phyloP scores from a whole-genome alignment of 2,888 invertebrate species.

The Teinopalpus imperialis region DNA sequence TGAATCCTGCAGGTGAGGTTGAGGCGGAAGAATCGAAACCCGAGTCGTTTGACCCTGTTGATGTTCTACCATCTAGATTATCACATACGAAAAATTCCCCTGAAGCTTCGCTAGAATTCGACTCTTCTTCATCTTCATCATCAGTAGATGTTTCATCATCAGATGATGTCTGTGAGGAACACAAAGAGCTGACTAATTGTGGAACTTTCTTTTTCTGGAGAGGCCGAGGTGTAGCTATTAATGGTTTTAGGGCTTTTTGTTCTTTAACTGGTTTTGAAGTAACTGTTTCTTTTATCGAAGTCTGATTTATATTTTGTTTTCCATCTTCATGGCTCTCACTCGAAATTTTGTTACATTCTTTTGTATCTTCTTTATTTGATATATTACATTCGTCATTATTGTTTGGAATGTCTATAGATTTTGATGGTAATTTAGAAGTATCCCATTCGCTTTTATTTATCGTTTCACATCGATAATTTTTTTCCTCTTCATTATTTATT shows the following conservation, averaged over 20 bases:
- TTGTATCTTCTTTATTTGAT: slow-evolving; percentile 2
- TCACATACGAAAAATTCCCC: slow-evolving; percentile 73
- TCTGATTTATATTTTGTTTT: neutral
- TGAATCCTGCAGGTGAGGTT: slow-evolving; percentile 84
- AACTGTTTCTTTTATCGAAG: slow-evolving; percentile 4
- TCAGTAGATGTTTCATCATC: slow-evolving; percentile 71
- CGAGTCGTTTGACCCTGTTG: slow-evolving; percentile 92
- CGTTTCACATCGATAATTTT: slow-evolving; percentile 1
- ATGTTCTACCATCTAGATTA: slow-evolving; percentile 82
- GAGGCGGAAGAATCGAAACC: slow-evolving; percentile 89
- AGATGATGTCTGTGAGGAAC: slow-evolving; percentile 67
- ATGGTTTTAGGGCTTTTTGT: slow-evolving; percentile 77
- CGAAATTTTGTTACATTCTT: slow-evolving; percentile 1
- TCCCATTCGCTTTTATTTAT: slow-evolving; percentile 15
- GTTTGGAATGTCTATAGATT: slow-evolving; percentile 35
- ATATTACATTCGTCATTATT: slow-evolving; percentile 1
- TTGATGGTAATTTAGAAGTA: slow-evolving; percentile 23
- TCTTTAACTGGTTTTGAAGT: slow-evolving; percentile 45
- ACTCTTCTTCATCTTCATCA: slow-evolving; percentile 65
- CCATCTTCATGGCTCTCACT: slow-evolving; percentile 1
- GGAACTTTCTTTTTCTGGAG: slow-evolving; percentile 78
- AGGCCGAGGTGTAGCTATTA: slow-evolving; percentile 84
- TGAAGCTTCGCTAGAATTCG: slow-evolving; percentile 66
- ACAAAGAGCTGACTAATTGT: slow-evolving; percentile 65
- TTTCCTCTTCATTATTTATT: neutral